phyloP scores from a whole-genome alignment of 2,797 vertebrate species.

The Taenioides sp. region DNA sequence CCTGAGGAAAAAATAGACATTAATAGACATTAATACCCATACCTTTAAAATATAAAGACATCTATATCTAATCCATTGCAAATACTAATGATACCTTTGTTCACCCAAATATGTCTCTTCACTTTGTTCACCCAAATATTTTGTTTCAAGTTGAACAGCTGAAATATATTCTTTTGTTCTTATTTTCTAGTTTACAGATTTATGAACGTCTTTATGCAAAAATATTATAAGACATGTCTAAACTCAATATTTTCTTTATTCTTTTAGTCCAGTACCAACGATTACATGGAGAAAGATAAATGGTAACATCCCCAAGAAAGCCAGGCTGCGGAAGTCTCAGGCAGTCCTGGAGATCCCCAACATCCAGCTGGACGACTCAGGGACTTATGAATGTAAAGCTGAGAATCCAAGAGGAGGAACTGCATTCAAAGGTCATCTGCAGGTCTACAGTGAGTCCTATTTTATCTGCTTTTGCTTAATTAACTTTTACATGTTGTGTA shows the following conservation, averaged over 20 bases:
- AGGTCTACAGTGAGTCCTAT: constrained; percentile 92
- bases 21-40: neutral
- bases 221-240: neutral
- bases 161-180: neutral
- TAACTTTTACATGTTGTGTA: neutral
- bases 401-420: constrained; percentile 93
- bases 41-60: neutral
- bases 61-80: neutral
- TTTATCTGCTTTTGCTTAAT: neutral
- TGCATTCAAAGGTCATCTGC: constrained; percentile 91
- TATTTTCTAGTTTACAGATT: no score
- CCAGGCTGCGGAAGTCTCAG: constrained; percentile 92
- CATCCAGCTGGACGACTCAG: constrained; percentile 91
- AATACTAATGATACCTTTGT: no score
- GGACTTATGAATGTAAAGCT: constrained; percentile 93
- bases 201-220: no score
- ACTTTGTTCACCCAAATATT: neutral
- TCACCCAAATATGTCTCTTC: neutral
- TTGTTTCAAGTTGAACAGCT: neutral
- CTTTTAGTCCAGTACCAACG: constrained; percentile 89
- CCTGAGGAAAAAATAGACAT: neutral
- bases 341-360: constrained; percentile 95
- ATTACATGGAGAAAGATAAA: constrained; percentile 97
- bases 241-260: constrained; percentile 10
- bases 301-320: constrained; percentile 93